phyloP scores from a whole-genome alignment of 2,888 invertebrate species.

The Agrotis exclamationis region DNA sequence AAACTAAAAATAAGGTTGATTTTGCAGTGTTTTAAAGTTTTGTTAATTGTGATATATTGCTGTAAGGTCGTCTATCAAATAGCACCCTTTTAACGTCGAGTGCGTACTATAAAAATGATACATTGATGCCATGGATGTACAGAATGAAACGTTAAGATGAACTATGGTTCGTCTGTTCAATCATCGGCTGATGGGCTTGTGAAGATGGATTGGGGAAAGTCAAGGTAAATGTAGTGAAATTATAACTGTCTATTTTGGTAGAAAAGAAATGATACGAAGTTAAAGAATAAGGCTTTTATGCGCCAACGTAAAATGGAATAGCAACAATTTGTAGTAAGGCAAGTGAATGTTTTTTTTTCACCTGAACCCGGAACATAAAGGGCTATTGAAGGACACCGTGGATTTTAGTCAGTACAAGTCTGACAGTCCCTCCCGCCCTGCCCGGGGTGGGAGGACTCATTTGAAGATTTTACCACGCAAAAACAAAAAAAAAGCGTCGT shows the following conservation, averaged over 20 bases:
- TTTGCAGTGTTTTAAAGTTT: slow-evolving; percentile 32
- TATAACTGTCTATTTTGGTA: neutral
- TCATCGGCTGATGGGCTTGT: slow-evolving; percentile 51
- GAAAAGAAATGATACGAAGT: neutral
- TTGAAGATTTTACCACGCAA: too few species aligned
- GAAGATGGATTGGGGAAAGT: slow-evolving; percentile 40
- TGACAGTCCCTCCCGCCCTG: too few species aligned
- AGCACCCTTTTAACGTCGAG: slow-evolving; percentile 78
- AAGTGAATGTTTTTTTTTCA: too few species aligned
- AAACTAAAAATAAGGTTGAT: neutral
- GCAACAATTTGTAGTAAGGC: slow-evolving; percentile 12
- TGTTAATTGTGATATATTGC: slow-evolving; percentile 54
- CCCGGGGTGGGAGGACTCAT: too few species aligned
- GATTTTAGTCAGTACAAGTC: too few species aligned
- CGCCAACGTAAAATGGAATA: slow-evolving; percentile 24
- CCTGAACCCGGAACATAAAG: too few species aligned
- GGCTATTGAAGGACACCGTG: too few species aligned
- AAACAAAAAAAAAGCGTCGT: too few species aligned
- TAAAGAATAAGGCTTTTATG: too few species aligned
- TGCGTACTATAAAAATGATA: slow-evolving; percentile 77
- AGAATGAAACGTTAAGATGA: slow-evolving; percentile 49
- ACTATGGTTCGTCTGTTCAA: slow-evolving; percentile 43
- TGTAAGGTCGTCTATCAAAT: slow-evolving; percentile 75
- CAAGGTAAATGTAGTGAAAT: slow-evolving; percentile 2
- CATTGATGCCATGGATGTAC: slow-evolving; percentile 63